These are phyloP conservation scores for Zaprionus ornatus DNA, from an alignment of 1,140 invertebrate genomes.

Conservation along the genomic window DNA sequence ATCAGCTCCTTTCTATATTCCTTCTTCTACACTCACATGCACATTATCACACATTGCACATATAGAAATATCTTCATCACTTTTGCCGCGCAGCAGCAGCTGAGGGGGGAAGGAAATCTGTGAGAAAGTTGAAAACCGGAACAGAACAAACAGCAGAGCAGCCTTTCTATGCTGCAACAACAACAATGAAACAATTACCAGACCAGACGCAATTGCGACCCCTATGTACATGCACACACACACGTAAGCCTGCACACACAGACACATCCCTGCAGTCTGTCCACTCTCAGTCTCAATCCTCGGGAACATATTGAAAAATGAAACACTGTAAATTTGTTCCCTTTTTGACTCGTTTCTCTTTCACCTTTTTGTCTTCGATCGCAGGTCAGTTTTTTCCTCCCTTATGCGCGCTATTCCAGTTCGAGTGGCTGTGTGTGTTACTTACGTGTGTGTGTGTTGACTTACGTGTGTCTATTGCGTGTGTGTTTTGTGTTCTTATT, in stretches of 20 bases:
- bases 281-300: slow-evolving; percentile 3
- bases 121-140: slow-evolving; percentile 36
- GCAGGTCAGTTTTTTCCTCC: slow-evolving; percentile 55
- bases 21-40: neutral
- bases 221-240: slow-evolving; percentile 1
- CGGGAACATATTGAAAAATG: slow-evolving; percentile 8
- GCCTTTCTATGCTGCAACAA: neutral
- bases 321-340: slow-evolving; percentile 11
- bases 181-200: slow-evolving; percentile 1
- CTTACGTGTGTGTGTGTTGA: slow-evolving; percentile 8
- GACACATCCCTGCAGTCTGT: neutral
- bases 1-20: neutral
- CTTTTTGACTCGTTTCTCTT: neutral
- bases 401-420: slow-evolving; percentile 27
- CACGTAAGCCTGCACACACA: neutral
- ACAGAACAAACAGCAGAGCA: neutral
- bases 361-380: slow-evolving; percentile 29
- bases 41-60: neutral
- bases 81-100: slow-evolving; percentile 8
- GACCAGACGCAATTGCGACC: slow-evolving; percentile 25
- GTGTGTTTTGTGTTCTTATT: slow-evolving; percentile 12
- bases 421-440: slow-evolving; percentile 25
- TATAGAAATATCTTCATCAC: slow-evolving; percentile 3
- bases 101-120: slow-evolving; percentile 8
- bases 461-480: neutral